These are phyloP conservation scores for Echinometra lucunter DNA, from an alignment of 53 echinoderm and acorn worm genomes.

Conservation along the genomic window DNA sequence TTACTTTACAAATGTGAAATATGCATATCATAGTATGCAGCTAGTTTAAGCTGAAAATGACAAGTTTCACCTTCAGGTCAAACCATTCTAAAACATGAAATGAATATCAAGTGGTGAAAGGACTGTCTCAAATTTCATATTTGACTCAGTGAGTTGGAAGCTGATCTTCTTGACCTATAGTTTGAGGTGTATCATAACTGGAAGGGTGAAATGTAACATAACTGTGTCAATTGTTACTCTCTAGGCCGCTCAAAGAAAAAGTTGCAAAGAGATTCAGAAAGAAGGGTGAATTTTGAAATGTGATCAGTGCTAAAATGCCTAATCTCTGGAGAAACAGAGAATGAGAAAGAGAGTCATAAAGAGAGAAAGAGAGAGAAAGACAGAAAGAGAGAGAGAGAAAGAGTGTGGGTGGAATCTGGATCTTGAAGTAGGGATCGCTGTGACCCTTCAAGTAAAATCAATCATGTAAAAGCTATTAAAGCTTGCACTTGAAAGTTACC, in stretches of 20 bases:
- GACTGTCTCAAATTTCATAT: slow-evolving; percentile 25
- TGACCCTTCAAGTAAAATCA: not conserved
- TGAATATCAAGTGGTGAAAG: not conserved
- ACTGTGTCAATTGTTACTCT: slow-evolving; percentile 35
- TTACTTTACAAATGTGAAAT: too few relatives aligned
- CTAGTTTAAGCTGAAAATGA: not conserved
- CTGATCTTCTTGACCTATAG: slow-evolving; percentile 20
- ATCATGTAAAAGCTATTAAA: not conserved
- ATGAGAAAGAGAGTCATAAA: not conserved
- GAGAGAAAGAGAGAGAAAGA: not conserved
- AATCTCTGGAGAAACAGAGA: not conserved
- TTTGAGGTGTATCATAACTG: not conserved
- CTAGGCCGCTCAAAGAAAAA: not conserved
- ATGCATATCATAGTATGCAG: too few relatives aligned
- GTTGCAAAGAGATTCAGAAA: not conserved
- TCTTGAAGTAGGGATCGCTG: not conserved
- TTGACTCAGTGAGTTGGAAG: not conserved
- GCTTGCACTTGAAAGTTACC: not conserved
- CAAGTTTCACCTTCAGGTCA: not conserved
- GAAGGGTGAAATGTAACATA: slow-evolving; percentile 5
- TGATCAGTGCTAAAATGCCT: not conserved
- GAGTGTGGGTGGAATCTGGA: not conserved
- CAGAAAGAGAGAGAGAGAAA: not conserved
- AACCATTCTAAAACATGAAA: slow-evolving; percentile 31
- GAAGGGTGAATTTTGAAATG: not conserved